Base-by-base conservation (phyloP, 2,888 invertebrate species). In the Xestia xanthographa region DNA sequence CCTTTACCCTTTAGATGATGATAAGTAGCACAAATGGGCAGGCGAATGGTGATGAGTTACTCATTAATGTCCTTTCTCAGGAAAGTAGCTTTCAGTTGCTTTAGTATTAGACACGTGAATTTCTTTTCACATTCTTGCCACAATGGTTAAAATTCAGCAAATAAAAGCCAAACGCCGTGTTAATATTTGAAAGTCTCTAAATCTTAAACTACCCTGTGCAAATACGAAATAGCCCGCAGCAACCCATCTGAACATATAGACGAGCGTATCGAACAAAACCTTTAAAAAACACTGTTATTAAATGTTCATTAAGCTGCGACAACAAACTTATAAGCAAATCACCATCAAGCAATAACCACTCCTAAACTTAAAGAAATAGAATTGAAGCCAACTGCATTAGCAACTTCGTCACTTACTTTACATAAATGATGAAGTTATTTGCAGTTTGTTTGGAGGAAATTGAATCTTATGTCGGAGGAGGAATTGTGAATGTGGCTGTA, bases 261-360 rank as follows among this genome's bases (percentile, higher is more conserved):
- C 89, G 89, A 90, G 86, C 84, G 80, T 89, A 92, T 92, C 91
- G 92, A 91, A 92, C 89, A 80, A 86, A 87, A 88, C 90, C 48
- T 76, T 88, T 86, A 92, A 91, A 77, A 93, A 91, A 89, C 89
- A 86, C 92, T 92, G 93, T 93, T 95, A 95, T 95, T 95, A 95
- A 94, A 95, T 94, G 86, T 92, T 93, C 94, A 95, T 95, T 95
- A 95, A 92, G 89, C 85, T 86, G 90, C 90, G 92, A 94, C 92
- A 92, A 91, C 92, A 85, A 90, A 82, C 71, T 81, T 87, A 81
- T 63, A 22, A 72, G 69, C 41, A 60, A 63, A 68, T 14, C 8
- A 53, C 8, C 5, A 45, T 12, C 68, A 83, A 77, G 70, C 70
- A 67, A 86, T 66, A 76, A 56, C 34, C 62, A 79, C 45, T 66